Percentiles rank a stretch among this genome's conserved stretches.
phyloP scores from a whole-genome alignment of 2,888 invertebrate species.

The Lasioglossum calceatum region DNA sequence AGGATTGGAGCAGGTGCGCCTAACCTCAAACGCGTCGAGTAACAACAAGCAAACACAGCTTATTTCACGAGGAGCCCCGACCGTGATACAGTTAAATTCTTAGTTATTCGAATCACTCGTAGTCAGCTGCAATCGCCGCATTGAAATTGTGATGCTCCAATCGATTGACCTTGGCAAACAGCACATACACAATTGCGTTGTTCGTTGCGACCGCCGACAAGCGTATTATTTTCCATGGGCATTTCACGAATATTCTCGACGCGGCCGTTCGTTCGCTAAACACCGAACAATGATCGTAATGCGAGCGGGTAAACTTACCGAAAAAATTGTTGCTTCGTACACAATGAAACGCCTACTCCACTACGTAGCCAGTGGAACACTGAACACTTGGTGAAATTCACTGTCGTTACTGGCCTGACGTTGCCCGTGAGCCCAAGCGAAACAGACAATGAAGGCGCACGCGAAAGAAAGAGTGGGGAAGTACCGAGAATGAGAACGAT shows the following conservation, averaged over 20 bases:
- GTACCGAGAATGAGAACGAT: conserved; percentile 9
- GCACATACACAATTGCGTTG: conserved; percentile 41
- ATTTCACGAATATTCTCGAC: neutral
- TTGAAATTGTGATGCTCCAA: conserved; percentile 10
- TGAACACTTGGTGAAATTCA: conserved; percentile 59
- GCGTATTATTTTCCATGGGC: neutral
- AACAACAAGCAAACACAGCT: neutral
- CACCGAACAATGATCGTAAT: neutral
- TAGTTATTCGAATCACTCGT: neutral
- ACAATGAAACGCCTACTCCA: conserved; percentile 40
- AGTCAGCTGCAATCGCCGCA: neutral
- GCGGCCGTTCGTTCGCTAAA: neutral
- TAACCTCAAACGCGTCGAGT: conserved; percentile 47
- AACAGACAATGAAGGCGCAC: neutral
- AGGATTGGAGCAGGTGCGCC: conserved; percentile 36
- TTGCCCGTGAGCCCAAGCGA: conserved; percentile 15
- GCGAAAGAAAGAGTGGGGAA: conserved; percentile 4
- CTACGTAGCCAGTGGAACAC: conserved; percentile 75
- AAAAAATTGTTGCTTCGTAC: neutral
- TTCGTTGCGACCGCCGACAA: neutral
- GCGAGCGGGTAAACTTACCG: conserved; percentile 39
- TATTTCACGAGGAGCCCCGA: too few species aligned
- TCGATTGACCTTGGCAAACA: conserved; percentile 37
- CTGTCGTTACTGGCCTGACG: conserved; percentile 50
- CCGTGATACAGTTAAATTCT: neutral